A percentile compares a stretch with the other conserved stretches of the same genome.
Conservation (phyloP, 2,797 vertebrate species). For the Anabacerthia variegaticeps region DNA sequence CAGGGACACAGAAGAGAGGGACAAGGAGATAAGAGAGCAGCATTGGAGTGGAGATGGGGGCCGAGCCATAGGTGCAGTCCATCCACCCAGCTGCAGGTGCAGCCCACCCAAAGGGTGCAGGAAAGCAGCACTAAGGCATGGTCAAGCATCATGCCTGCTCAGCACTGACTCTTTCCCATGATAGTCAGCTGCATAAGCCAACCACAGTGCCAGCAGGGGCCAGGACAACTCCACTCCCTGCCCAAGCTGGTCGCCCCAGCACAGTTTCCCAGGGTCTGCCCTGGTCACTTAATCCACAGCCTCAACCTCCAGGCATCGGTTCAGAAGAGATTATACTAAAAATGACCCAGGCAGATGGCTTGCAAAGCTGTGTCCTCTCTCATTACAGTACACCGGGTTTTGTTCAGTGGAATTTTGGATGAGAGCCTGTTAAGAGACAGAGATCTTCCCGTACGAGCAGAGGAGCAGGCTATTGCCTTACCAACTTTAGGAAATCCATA, state of each 20-base stretch:
- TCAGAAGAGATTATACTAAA: not conserved
- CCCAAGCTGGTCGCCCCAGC: accelerated
- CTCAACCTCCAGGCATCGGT: not conserved
- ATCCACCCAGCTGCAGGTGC: not conserved
- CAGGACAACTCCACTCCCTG: accelerated
- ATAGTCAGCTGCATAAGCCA: not conserved
- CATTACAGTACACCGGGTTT: not conserved
- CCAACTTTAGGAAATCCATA: conserved; percentile 35
- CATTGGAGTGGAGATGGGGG: not conserved
- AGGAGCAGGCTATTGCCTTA: not conserved
- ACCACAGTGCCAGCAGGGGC: not conserved
- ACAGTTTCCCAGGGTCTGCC: not conserved
- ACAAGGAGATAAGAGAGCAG: not conserved
- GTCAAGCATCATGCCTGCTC: not conserved
- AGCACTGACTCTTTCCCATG: not conserved
- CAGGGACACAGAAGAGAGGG: not conserved
- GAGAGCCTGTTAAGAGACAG: not conserved
- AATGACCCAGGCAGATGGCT: not conserved
- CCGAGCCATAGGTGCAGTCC: not conserved
- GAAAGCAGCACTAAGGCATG: not conserved
- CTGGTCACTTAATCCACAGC: not conserved
- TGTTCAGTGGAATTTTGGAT: conserved; percentile 42
- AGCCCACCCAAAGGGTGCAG: not conserved
- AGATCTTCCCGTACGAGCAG: accelerated
- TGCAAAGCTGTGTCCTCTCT: conserved; percentile 13